Base-by-base conservation (phyloP, 2,797 vertebrate species). In the Pseudocheirus occidentalis region DNA sequence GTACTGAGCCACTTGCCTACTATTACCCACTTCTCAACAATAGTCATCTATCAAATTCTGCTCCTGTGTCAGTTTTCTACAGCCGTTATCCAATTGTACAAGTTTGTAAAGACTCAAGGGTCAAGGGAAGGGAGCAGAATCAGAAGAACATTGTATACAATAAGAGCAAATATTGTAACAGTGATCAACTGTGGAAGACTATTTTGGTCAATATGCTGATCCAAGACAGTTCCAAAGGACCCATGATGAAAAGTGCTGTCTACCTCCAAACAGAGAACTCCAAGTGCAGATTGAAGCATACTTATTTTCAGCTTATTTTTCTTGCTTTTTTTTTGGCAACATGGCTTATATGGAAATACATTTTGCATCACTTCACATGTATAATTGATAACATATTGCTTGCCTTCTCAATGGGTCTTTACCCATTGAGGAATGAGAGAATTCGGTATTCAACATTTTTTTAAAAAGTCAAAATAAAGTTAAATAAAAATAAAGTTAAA, bases 1-100 rank as follows among this genome's bases (percentile, higher is more conserved):
- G 1, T 1, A 7, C 62, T 73, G 5, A 18, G 1, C 34, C 5
- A 40, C 16, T 16, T 40, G 34, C 0, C 10, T 7, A 6, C 29
- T 0, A 56, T 55, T 56, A 27, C 14, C 9, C 21, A 6, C 14
- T 50, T 1, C 59, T 62, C 13, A 34, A 34, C 59, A 1, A 46
- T 50, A 5, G n/a, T n/a, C 34, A 90, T 81, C 91, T 91, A 34
- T 93, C 55, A 27, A 57, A 11, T 18, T 90, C 52, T 58, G 66
- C 29, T 53, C 66, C 73, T 54, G 1, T 1, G 46, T 89, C 24
- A 27, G 11, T 92, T 91, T 92, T 34, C 31, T 46, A 34, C 62
- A 92, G 10, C 16, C 91, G 9, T 59, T 54, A 52, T 73, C 87
- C 29, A n/a, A 21, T 59, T 93, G 28, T 93, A 92, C n/a, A 40